Evolutionary conservation across 2,113 vertebrate genomes (phyloP).

Genomic region (Nannospalax galili): DNA sequence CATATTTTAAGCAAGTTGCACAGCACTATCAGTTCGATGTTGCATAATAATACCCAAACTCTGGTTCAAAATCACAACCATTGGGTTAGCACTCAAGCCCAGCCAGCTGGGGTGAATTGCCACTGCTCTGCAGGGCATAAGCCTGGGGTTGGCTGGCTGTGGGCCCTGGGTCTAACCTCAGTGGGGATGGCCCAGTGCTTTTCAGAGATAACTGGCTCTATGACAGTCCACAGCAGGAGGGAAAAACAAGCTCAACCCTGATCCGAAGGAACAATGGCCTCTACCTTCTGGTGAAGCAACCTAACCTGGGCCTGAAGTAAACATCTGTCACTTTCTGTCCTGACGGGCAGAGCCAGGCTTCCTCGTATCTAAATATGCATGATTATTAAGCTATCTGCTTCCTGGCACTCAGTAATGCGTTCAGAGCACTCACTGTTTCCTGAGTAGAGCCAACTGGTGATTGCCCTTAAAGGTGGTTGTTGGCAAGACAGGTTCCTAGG

Average conservation of each 20-base stretch:
- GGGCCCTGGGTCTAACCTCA: background rate
- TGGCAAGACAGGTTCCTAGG: background rate
- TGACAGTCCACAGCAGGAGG: background rate
- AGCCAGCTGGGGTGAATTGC: background rate
- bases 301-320: background rate
- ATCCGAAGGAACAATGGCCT: background rate
- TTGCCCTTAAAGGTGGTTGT: conserved; percentile 19
- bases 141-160: background rate
- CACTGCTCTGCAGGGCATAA: background rate
- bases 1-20: background rate
- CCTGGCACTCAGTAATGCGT: background rate
- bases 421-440: background rate
- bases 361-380: background rate
- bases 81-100: background rate
- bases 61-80: background rate
- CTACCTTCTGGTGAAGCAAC: background rate
- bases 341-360: background rate
- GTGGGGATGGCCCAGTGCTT: background rate
- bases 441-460: background rate
- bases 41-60: background rate
- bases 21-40: background rate
- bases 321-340: background rate
- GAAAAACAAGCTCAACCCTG: no score
- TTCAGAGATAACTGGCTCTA: no score
- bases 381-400: background rate